Base-by-base conservation (phyloP, 2,113 vertebrate species). In the Oxyura jamaicensis region DNA sequence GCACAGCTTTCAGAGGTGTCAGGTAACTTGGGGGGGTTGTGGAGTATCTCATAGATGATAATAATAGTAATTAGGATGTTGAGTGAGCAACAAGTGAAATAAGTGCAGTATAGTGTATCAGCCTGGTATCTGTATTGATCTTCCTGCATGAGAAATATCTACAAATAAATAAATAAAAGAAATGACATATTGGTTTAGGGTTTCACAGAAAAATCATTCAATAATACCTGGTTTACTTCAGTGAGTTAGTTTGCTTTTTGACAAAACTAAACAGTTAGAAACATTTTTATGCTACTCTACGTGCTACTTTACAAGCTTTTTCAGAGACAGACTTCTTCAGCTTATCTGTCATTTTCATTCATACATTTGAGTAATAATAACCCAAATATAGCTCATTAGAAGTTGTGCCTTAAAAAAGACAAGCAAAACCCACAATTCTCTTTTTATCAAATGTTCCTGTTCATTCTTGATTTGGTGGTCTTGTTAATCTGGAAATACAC, bases 391-490 rank as follows among this genome's bases (percentile, higher is more conserved):
- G 25, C 13, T 78, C 33, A 14, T 35, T n/a, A 53, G 29, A 88
- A 82, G 4, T 50, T 28, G 6, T 36, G 14, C 39, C 35, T 67
- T 67, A 16, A 59, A 83, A 66, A 58, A 53, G 58, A 22, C 8
- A n/a, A 33, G 17, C 59, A 28, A 53, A 53, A 23, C 0, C 2
- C n/a, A 26, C 6, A 39, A 0, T 53, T 58, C 13, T 76, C 20
- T 69, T 48, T 7, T 73, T 56, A 86, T 91, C 62, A 75, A 13
- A n/a, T 75, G n/a, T 10, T 31, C 39, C 28, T 83, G 35, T 69
- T 83, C 8, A 3, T 91, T 87, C 41, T 22, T 75, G 31, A 71
- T 6, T 26, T 82, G 29, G 31, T 18, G 58, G 16, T 75, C 9
- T 36, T 16, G 71, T 31, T 17, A 52, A 16, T 59, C 9, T 71